Conservation (phyloP, 2,797 vertebrate species). For the Sardinella longiceps region DNA sequence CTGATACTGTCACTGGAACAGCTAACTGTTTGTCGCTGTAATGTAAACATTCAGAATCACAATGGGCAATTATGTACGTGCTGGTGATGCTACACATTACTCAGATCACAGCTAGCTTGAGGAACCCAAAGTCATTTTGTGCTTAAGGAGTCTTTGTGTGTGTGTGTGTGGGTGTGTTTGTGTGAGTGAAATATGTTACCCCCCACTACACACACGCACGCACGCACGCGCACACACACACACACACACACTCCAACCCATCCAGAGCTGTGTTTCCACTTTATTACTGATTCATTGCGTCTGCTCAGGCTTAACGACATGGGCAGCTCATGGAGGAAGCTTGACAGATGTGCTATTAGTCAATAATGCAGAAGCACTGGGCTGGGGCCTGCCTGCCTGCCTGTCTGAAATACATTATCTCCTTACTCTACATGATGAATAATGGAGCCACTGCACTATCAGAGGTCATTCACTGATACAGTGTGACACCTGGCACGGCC, state of each 20-base stretch:
- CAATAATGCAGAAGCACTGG: background rate
- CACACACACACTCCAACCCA: background rate
- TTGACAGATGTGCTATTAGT: conserved; percentile 13
- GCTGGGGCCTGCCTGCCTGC: background rate
- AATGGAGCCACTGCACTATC: background rate
- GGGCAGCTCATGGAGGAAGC: background rate
- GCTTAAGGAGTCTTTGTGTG: background rate
- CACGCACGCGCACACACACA: no score
- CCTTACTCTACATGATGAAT: background rate
- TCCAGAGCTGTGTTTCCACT: background rate
- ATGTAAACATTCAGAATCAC: conserved; percentile 27
- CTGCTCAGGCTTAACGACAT: background rate
- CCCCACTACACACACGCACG: no score
- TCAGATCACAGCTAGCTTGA: background rate
- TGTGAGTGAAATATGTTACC: background rate
- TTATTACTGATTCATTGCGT: background rate
- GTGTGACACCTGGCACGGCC: background rate
- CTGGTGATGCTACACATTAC: background rate
- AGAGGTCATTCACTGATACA: background rate
- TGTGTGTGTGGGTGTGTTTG: background rate
- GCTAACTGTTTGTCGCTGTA: conserved; percentile 20
- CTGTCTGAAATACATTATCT: conserved; percentile 3
- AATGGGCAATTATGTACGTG: conserved; percentile 18
- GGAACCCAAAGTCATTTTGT: background rate
- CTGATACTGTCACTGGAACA: background rate